Conservation (phyloP, 2,797 vertebrate species). For the Arrhamphus sclerolepis region DNA sequence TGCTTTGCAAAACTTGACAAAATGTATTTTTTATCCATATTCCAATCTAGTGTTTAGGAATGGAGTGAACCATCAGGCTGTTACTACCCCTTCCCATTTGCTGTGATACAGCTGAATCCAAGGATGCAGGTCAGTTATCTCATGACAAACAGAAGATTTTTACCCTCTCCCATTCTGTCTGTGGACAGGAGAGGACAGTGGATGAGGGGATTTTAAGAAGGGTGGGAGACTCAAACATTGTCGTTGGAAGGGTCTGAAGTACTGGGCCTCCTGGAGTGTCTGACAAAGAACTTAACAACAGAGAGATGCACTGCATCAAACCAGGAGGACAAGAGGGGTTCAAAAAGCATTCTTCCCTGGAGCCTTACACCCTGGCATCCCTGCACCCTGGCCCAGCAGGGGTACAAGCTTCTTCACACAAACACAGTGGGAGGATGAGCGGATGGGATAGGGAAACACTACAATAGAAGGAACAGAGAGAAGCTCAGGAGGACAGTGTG, state of each 20-base stretch:
- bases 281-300: conserved; percentile 73
- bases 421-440: conserved; percentile 77
- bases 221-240: conserved; percentile 69
- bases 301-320: conserved; percentile 78
- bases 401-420: conserved; percentile 71
- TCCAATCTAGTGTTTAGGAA: no score
- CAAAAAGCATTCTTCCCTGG: conserved; percentile 71
- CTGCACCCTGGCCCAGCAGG: conserved; percentile 70
- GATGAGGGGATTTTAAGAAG: conserved; percentile 55
- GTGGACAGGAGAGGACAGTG: conserved; percentile 45
- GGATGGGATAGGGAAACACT: conserved; percentile 63
- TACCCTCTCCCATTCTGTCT: conserved; percentile 19
- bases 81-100: not conserved
- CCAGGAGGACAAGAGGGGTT: conserved; percentile 76
- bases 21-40: no score
- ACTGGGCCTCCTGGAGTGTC: conserved; percentile 71
- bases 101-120: conserved; percentile 5
- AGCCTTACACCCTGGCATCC: conserved; percentile 70
- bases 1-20: no score
- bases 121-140: conserved; percentile 27
- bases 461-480: conserved; percentile 55
- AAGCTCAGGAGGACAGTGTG: conserved; percentile 69
- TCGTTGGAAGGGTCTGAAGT: conserved; percentile 72
- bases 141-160: conserved; percentile 37
- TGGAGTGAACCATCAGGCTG: no score